Base-by-base conservation (phyloP, 30 jellyfish, hydroid and myxozoan species). In the Turritopsis rubra region DNA sequence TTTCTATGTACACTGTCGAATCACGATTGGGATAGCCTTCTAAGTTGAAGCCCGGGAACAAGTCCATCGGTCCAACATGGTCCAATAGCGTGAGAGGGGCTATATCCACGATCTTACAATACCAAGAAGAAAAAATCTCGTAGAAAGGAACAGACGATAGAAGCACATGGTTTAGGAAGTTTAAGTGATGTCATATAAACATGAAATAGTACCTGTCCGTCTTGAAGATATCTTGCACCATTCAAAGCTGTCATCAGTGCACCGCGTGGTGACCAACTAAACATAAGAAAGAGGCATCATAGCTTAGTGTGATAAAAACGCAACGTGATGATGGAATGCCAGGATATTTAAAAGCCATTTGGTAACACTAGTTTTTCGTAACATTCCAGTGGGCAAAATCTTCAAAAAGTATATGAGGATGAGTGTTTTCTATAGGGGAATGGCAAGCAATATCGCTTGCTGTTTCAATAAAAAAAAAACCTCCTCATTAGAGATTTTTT, bases 1-100 rank as follows among this genome's bases (percentile, higher is more conserved):
- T 79, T 53, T 89, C 89, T 0, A 82, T 84, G 75, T 94, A 94
- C 18, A 80, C 92, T 7, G 96, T 84, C 1, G 99, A 94, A 71
- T 94, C 97, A 28, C 99, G 87, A 80, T 94, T 94, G 17, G 99
- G 99, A 72, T 85, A 94, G 18, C 99, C 99, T 71, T 94, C 99
- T 86, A 94, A 73, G 83, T 94, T 94, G 79, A 94, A 94, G 18
- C 99, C 97, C 1, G 96, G 96, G 81, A 89, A 94, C 41, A 89
- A 76, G 25, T 94, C 99, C 78, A 94, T 80, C 27, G 97, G 95
- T 20, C 84, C 53, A 8, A 80, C 86, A 16, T 83, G 80, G n/a
- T 88, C 94, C 83, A 94, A 72, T 70, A 94, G 79, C 21, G 71
- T 65, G 1, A 96, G 96, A 4, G 96, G 96, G 30, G 88, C 91